A percentile compares a stretch with the other conserved stretches of the same genome.
phyloP scores from a whole-genome alignment of 1,140 invertebrate genomes.

The Drosophila biarmipes region DNA sequence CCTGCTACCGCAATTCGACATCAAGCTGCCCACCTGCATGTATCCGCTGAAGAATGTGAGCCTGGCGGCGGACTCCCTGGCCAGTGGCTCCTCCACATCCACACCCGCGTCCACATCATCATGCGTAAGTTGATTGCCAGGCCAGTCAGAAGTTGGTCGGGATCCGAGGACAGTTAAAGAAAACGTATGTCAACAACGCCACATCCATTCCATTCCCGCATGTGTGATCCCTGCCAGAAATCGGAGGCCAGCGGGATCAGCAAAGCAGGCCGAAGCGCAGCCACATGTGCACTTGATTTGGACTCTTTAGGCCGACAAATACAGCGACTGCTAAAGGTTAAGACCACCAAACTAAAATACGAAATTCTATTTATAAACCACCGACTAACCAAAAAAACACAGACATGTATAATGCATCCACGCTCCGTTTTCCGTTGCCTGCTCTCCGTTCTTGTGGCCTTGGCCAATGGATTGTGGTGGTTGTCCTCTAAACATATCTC shows the following conservation, averaged over 20 bases:
- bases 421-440: conserved; percentile 48
- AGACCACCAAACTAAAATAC: conserved; percentile 50
- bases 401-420: conserved; percentile 38
- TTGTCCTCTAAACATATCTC: conserved; percentile 2
- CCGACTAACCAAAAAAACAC: conserved; percentile 30
- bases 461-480: conserved; percentile 3
- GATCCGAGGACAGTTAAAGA: conserved; percentile 20
- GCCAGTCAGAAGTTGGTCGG: conserved; percentile 23
- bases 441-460: conserved; percentile 41
- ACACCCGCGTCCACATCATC: conserved; percentile 34
- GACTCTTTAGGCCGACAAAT: conserved; percentile 79
- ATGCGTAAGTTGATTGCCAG: conserved; percentile 50
- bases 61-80: conserved; percentile 28
- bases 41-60: conserved; percentile 78
- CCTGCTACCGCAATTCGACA: conserved; percentile 79
- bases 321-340: conserved; percentile 83
- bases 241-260: conserved; percentile 39
- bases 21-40: conserved; percentile 80
- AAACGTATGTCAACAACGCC: conserved; percentile 23
- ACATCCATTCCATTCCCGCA: conserved; percentile 40
- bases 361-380: conserved; percentile 63
- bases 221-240: conserved; percentile 44
- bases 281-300: conserved; percentile 80
- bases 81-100: conserved; percentile 22
- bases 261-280: conserved; percentile 33